Evolutionary conservation across 2,113 vertebrate species (phyloP).

Genomic region (Hippocampus abdominalis): DNA sequence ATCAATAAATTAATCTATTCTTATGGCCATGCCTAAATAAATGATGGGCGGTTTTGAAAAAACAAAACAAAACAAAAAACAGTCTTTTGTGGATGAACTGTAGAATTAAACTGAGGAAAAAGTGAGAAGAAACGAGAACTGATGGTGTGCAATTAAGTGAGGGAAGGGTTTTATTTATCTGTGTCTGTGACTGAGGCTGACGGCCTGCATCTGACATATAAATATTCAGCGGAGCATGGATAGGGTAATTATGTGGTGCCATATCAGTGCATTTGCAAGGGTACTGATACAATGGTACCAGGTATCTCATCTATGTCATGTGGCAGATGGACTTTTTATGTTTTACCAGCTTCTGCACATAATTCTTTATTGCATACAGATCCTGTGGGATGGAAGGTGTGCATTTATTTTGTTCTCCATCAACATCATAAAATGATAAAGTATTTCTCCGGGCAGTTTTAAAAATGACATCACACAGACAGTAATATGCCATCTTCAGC

Average conservation of each 20-base stretch:
- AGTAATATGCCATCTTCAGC: too few relatives aligned
- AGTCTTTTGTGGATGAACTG: not conserved
- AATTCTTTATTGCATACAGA: conserved; percentile 16
- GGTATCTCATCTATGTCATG: conserved; percentile 41
- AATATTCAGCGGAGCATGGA: conserved; percentile 22
- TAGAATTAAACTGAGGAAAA: not conserved
- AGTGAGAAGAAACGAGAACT: not conserved
- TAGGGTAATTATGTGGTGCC: conserved; percentile 29
- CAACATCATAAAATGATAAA: not conserved
- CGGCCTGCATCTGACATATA: conserved; percentile 40
- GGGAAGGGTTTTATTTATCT: conserved; percentile 16
- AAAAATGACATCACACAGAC: too few relatives aligned
- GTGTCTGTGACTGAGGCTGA: conserved; percentile 34
- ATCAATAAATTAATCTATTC: not conserved
- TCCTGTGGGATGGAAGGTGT: conserved; percentile 9
- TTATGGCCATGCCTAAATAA: not conserved
- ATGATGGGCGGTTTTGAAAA: not conserved
- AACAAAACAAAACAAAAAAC: not conserved
- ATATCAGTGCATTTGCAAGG: conserved; percentile 46
- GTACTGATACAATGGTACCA: conserved; percentile 30
- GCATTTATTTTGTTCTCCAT: not conserved
- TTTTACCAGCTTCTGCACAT: conserved; percentile 42
- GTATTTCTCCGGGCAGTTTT: too few relatives aligned
- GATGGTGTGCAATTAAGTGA: not conserved
- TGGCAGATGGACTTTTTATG: conserved; percentile 26